Base-by-base conservation (phyloP, 1,140 invertebrate genomes). In the Bombus vancouverensis region DNA sequence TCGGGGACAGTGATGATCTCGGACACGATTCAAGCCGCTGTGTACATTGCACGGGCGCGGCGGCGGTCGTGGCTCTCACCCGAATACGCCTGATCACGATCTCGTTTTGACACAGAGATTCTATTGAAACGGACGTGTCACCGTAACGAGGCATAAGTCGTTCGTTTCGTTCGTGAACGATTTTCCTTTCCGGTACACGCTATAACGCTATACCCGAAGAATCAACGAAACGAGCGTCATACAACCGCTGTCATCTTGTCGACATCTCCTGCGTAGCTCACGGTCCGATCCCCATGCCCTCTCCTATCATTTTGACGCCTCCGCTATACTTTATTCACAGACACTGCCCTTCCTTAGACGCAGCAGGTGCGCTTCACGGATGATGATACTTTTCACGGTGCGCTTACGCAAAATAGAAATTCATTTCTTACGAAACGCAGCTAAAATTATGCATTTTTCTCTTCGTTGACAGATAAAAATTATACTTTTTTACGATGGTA, bases 191-290 rank as follows among this genome's bases (percentile, higher is more conserved):
- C 34, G 77, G 10, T 44, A 71, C 44, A 59, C 59, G 57, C 47
- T 28, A 44, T 28, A 65, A 66, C 57, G 59, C 66, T 32, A 22
- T 57, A 42, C 59, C 72, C 39, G 59, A 68, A 80, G 57, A 77
- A 76, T 68, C n/a, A 71, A 76, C 59, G 77, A 47, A 86, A 59
- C 83, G 53, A 89, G 81, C 87, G 86, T 91, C 88, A 87, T 76
- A 68, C 89, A 62, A 59, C 47, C 85, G 88, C 91, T 92, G 91
- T 92, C 91, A 92, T 92, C 88, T 92, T 92, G 89, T 91, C 84
- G 83, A 88, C 87, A 92, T 90, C 85, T 90, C 88, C 83, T 90
- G 87, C 85, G 82, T 90, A 91, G 89, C 76, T 91, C 90, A 89
- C 90, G 87, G 75, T 91, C 90, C 77, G 73, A 88, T 89, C 85